Base-by-base conservation (phyloP, 2,888 invertebrate genomes). In the Hypomecis punctinalis region DNA sequence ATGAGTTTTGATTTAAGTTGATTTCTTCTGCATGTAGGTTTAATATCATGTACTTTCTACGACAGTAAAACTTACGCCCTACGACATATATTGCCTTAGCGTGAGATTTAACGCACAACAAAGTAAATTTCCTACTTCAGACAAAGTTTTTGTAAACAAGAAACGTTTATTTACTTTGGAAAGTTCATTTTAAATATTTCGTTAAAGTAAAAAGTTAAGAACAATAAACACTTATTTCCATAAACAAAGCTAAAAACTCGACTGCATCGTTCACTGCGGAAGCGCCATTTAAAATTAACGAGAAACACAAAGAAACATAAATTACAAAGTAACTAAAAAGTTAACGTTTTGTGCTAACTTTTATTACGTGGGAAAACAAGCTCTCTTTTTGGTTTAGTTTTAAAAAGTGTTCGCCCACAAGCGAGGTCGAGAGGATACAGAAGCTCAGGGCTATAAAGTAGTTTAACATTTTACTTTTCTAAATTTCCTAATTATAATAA, bases 271-370 rank as follows among this genome's bases (percentile, higher is more conserved):
- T 63, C 70, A 63, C 61, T 53, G 43, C 59, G 67, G 74, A 68
- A 73, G 75, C 74, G 71, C 73, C 74, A 69, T 74, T 68, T 67
- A 66, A 68, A 60, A 59, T 67, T 57, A 52, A 69, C 56, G 47
- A 39, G 39, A 47, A 37, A 56, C 78, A 83, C 83, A 84, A 84
- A 81, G 83, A 78, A 70, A 74, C 80, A 86, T 88, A 86, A 87
- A 86, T 85, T 81, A 83, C 81, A 76, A 80, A 77, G 77, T 77
- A 79, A 78, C 74, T 77, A 76, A 68, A 69, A 70, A 73, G 68
- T 72, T 64, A 66, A 46, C 49, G 70, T 73, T 71, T 70, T 67
- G 54, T 56, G 70, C 70, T 61, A 80, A 82, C 76, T 81, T 81
- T 81, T 80, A 81, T 80, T 75, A 77, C 76, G 77, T 81, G 78